Conservation (phyloP, 1,140 invertebrate species). For the Paralvinella palmiformis region DNA sequence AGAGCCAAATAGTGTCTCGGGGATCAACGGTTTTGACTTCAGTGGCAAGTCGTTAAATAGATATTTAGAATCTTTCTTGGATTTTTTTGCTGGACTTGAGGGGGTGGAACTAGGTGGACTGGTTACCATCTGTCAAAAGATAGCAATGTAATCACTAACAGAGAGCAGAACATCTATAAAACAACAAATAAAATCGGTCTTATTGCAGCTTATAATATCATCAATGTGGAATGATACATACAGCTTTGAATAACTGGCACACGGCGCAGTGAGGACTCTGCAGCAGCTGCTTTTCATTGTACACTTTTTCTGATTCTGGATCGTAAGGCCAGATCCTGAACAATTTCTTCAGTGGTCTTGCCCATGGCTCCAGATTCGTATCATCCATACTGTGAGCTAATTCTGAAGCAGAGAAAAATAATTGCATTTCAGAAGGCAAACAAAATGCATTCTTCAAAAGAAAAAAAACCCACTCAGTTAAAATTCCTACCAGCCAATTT, state of each 20-base stretch:
- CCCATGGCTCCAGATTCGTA: background rate
- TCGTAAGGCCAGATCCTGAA: constrained; percentile 41
- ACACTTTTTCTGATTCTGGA: constrained; percentile 41
- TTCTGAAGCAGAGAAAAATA: background rate
- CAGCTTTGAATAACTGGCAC: constrained; percentile 47
- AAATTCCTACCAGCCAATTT: constrained; percentile 1
- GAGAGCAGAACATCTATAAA: too few species aligned
- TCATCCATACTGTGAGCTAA: background rate
- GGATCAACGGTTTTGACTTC: background rate
- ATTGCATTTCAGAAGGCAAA: background rate
- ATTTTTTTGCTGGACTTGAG: background rate
- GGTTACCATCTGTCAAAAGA: background rate
- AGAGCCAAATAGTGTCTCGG: background rate
- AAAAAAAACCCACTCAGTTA: background rate
- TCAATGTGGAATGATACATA: too few species aligned
- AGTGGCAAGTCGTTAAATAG: too few species aligned
- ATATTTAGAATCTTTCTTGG: too few species aligned
- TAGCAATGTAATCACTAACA: too few species aligned
- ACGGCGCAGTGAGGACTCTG: constrained; percentile 47
- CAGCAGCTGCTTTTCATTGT: constrained; percentile 36
- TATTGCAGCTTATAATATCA: too few species aligned
- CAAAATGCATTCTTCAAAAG: background rate
- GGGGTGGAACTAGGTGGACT: background rate
- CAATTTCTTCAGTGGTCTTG: constrained; percentile 24
- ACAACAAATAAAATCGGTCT: too few species aligned